Base-by-base conservation (phyloP, 2,888 invertebrate species). In the Ligdia adustata region DNA sequence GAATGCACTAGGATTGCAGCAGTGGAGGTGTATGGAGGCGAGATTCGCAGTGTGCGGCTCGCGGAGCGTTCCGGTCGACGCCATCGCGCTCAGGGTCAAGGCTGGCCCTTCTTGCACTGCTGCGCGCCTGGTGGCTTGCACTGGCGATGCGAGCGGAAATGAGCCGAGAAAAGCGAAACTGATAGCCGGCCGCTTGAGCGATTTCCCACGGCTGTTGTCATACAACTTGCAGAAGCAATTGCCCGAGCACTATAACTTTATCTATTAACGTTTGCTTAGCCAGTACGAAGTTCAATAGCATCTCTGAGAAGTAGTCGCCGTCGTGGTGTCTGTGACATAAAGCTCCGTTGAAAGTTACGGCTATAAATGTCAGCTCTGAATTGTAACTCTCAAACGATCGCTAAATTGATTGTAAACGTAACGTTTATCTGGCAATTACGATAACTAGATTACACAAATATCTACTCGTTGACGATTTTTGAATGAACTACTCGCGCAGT, bases 11-110 rank as follows among this genome's bases (percentile, higher is more conserved):
- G 80, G 85, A 81, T 70, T 75, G 73, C 81, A 85, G 75, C 73
- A 77, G 60, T 61, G 75, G 67, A 76, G 75, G 78, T 69, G 65
- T 65, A 73, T 72, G n/a, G 53, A 55, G 72, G 73, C 71, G 76
- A 77, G 80, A 80, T 82, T 81, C 79, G 76, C 79, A 74, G 82
- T 80, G 84, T 79, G 82, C 76, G 69, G 77, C 78, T 77, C 79
- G 42, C 48, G 78, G 80, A 78, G 80, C 89, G 88, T 88, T 87
- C 85, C 88, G 90, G 90, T 90, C 90, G 90, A 79, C 90, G 90
- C 88, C 89, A 87, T 85, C 86, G 80, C 79, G 77, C 73, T 85
- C 88, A 89, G 89, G 90, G 88, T 90, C 90, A 90, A 90, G 90
- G 90, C 82, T 87, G 87, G 73, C 71, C 69, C 78, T 83, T 77